Base-by-base conservation (phyloP, 2,113 vertebrate species). In the Pluvialis apricaria region DNA sequence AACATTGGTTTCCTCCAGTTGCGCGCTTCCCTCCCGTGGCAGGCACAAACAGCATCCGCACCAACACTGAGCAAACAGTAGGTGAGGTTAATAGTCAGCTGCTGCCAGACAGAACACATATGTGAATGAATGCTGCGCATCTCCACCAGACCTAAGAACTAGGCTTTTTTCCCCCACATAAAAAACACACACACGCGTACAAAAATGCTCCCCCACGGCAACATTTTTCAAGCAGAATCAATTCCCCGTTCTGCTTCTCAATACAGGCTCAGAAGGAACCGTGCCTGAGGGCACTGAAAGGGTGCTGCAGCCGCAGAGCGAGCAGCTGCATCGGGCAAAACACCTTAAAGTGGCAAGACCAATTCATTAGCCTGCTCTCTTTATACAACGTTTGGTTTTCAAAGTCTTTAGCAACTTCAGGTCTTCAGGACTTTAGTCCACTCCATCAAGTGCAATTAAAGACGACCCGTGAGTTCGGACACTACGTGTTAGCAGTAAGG, bases 391-490 rank as follows among this genome's bases (percentile, higher is more conserved):
- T 49, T 60, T 3, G 1, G 8, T 52, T 55, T 82, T 32, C 79
- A 34, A 51, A 47, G 36, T 15, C 36, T 42, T 49, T 5, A 60
- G 38, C 18, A 45, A 20, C 29, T 79, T 44, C 55, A 34, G 12
- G 36, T 42, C 65, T 64, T 78, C 65, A 15, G 42, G 16, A 51
- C 45, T 77, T 45, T 8, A n/a, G 45, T 49, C 29, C 13, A 10
- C 22, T 15, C 10, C 40, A 32, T 5, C n/a, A 26, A 18, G 12
- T 3, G 25, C 1, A 0, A 29, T 10, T 34, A 66, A 17, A 65
- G 44, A 44, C 0, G 0, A 62, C 4, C n/a, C 25, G 18, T 2
- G n/a, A n/a, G 28, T 10, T 49, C 3, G 5, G 58, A 15, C 22
- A 11, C 55, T 8, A 7, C 3, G 7, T 8, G 8, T 21, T 6